Conservation (phyloP, 2,888 invertebrate species). For the Tetranychus piercei region DNA sequence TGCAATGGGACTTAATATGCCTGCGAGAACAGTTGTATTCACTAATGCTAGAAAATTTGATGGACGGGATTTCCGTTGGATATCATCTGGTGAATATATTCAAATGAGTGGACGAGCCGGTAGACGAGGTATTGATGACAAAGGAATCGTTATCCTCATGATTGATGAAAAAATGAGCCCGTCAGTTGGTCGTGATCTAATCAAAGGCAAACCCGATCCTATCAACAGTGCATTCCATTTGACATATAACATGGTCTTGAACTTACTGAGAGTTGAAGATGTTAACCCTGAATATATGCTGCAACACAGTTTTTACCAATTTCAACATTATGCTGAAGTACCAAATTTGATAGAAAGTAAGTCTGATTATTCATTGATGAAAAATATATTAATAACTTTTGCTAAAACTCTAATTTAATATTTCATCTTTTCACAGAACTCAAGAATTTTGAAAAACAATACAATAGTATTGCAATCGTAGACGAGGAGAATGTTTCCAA, state of each 20-base stretch:
- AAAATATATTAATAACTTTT: conserved; percentile 9
- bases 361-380: conserved; percentile 29
- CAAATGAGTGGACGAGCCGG: conserved; percentile 99
- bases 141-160: conserved; percentile 84
- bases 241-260: conserved; percentile 96
- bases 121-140: conserved; percentile 49
- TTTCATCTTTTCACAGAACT: conserved; percentile 38
- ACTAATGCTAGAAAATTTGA: conserved; percentile 90
- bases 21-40: conserved; percentile 93
- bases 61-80: conserved; percentile 81
- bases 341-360: conserved; percentile 69
- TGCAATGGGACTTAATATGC: conserved; percentile 99
- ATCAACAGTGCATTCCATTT: conserved; percentile 97
- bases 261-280: conserved; percentile 89
- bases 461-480: conserved; percentile 45
- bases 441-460: conserved; percentile 45
- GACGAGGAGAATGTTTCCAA: conserved; percentile 55
- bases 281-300: conserved; percentile 99
- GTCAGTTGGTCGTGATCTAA: conserved; percentile 39
- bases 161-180: conserved; percentile 76
- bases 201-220: conserved; percentile 72
- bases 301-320: conserved; percentile 92
- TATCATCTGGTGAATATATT: conserved; percentile 94
- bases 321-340: conserved; percentile 89
- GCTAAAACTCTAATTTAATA: not conserved